A percentile compares a stretch with the other conserved stretches of the same genome.
phyloP scores from a whole-genome alignment of 2,888 invertebrate species.

The Epinotia demarniana region DNA sequence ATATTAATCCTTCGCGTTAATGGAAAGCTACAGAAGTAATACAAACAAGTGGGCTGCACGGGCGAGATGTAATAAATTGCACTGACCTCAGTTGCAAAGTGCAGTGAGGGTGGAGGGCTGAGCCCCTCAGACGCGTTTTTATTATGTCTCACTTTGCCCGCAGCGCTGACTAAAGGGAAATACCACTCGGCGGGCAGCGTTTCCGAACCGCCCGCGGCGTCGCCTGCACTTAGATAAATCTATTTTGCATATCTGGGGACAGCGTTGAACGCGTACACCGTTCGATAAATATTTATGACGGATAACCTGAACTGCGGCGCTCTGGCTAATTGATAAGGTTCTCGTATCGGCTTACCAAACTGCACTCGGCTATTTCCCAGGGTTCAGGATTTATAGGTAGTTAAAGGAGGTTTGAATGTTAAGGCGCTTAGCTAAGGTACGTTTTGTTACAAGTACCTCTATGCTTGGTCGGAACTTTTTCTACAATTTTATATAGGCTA shows the following conservation, averaged over 20 bases:
- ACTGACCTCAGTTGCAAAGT: conserved; percentile 69
- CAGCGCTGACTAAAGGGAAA: conserved; percentile 69
- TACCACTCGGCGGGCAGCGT: conserved; percentile 65
- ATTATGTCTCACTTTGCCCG: conserved; percentile 70
- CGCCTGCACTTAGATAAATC: conserved; percentile 57
- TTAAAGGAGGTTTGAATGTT: not conserved
- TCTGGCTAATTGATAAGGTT: conserved; percentile 39
- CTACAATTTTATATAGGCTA: not conserved
- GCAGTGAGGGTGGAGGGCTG: conserved; percentile 53
- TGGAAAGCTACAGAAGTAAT: conserved; percentile 79
- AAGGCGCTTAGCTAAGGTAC: not conserved
- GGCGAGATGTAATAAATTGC: conserved; percentile 76
- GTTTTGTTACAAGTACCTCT: not conserved
- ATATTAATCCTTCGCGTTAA: conserved; percentile 83
- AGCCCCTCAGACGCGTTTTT: conserved; percentile 67
- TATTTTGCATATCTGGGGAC: conserved; percentile 57
- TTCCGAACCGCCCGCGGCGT: conserved; percentile 52
- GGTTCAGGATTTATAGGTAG: not conserved
- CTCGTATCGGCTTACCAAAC: conserved; percentile 20
- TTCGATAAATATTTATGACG: conserved; percentile 56
- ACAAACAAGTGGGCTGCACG: conserved; percentile 75
- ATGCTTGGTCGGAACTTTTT: not conserved
- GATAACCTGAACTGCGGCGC: conserved; percentile 50
- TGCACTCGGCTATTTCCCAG: conserved; percentile 14
- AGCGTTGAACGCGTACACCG: conserved; percentile 43